phyloP scores from a whole-genome alignment of 1,140 invertebrate genomes.

The Physella acuta region DNA sequence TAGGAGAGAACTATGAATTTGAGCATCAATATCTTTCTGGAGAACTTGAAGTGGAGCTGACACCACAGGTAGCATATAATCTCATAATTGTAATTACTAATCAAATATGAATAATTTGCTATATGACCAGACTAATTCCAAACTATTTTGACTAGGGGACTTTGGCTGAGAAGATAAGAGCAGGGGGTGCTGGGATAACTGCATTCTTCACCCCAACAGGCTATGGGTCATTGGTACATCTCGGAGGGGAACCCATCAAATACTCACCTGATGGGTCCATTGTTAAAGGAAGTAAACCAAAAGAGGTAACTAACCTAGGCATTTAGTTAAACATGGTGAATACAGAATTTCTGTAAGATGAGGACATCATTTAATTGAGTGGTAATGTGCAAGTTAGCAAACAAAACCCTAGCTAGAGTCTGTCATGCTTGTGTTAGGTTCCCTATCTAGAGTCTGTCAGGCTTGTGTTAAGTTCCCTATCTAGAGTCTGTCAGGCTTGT shows the following conservation, averaged over 20 bases:
- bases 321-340: no score
- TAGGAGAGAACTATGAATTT: constrained; percentile 97
- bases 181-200: constrained; percentile 90
- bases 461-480: no score
- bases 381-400: no score
- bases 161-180: constrained; percentile 49
- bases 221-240: constrained; percentile 90
- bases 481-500: no score
- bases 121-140: background rate
- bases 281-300: constrained; percentile 60
- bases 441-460: no score
- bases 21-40: constrained; percentile 90
- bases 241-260: constrained; percentile 90
- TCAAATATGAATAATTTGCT: no score
- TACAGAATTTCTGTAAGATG: no score
- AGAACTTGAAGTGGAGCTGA: constrained; percentile 90
- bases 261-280: constrained; percentile 68
- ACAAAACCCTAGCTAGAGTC: no score
- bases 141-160: constrained; percentile 40
- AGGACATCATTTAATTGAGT: no score
- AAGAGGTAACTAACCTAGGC: no score
- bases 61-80: constrained; percentile 91
- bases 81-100: no score
- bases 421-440: no score
- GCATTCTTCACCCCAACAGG: constrained; percentile 97